These are phyloP conservation scores for Enchytraeus crypticus DNA, from an alignment of 2,888 invertebrate genomes.

Conservation along the genomic window DNA sequence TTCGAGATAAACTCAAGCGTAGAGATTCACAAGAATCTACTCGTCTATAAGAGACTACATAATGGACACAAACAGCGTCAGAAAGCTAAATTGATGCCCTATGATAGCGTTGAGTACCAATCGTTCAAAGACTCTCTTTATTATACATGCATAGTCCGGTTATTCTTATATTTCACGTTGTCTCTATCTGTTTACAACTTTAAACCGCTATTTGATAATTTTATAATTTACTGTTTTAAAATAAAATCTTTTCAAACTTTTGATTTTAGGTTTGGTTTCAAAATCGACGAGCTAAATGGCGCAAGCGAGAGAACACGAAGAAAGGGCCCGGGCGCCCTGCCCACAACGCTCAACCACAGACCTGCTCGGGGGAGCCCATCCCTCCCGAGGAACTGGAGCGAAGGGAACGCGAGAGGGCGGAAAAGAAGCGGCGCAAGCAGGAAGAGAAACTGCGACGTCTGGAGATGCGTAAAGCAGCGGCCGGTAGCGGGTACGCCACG, in stretches of 20 bases:
- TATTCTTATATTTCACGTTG: too few relatives aligned
- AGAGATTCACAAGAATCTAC: too few relatives aligned
- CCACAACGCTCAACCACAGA: constrained; percentile 94
- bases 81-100: too few relatives aligned
- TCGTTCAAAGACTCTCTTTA: too few relatives aligned
- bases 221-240: background rate
- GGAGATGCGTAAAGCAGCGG: constrained; percentile 10
- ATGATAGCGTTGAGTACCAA: too few relatives aligned
- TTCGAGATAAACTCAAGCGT: too few relatives aligned
- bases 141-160: too few relatives aligned
- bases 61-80: too few relatives aligned
- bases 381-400: constrained; percentile 61
- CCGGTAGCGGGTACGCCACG: too few relatives aligned
- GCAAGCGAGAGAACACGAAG: constrained; percentile 97
- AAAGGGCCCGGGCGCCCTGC: constrained; percentile 96
- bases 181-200: background rate
- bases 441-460: constrained; percentile 65
- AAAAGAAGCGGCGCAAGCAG: constrained; percentile 69
- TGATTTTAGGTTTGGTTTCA: constrained; percentile 93
- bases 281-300: constrained; percentile 96
- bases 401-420: constrained; percentile 39
- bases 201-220: background rate
- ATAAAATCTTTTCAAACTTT: constrained; percentile 20
- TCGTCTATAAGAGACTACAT: too few relatives aligned
- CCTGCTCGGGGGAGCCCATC: constrained; percentile 92